Conservation (phyloP, 2,888 invertebrate species). For the Ceratothoa steindachneri region DNA sequence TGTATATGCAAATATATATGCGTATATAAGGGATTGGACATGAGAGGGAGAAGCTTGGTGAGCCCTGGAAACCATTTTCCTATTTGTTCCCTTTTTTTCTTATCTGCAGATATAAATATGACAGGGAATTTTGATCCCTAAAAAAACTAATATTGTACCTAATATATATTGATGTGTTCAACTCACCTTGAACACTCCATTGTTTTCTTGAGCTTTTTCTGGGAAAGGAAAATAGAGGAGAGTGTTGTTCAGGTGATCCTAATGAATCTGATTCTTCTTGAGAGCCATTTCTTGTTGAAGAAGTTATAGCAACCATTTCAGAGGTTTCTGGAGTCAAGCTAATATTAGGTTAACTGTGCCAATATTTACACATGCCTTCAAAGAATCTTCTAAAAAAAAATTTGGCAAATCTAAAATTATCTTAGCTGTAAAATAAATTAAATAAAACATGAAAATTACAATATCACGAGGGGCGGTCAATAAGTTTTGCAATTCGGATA, state of each 20-base stretch:
- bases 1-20: too few relatives aligned
- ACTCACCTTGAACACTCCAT: conserved; percentile 1
- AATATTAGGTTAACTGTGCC: too few relatives aligned
- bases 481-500: too few relatives aligned
- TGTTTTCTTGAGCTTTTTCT: background rate
- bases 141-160: background rate
- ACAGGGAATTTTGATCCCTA: background rate
- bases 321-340: background rate
- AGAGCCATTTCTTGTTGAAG: background rate
- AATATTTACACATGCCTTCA: too few relatives aligned
- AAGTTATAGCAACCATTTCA: conserved; percentile 5
- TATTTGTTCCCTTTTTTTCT: background rate
- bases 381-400: too few relatives aligned
- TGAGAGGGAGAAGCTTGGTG: too few relatives aligned
- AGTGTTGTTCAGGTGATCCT: background rate
- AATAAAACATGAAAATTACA: too few relatives aligned
- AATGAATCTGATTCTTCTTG: background rate
- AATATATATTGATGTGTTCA: background rate
- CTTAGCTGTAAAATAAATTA: too few relatives aligned
- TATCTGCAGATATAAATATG: background rate
- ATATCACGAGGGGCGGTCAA: too few relatives aligned
- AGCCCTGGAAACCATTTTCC: too few relatives aligned
- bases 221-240: background rate
- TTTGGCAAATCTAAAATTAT: too few relatives aligned
- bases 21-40: too few relatives aligned